Evolutionary conservation across 2,113 vertebrate species (phyloP).

Genomic region (Elachura formosa): DNA sequence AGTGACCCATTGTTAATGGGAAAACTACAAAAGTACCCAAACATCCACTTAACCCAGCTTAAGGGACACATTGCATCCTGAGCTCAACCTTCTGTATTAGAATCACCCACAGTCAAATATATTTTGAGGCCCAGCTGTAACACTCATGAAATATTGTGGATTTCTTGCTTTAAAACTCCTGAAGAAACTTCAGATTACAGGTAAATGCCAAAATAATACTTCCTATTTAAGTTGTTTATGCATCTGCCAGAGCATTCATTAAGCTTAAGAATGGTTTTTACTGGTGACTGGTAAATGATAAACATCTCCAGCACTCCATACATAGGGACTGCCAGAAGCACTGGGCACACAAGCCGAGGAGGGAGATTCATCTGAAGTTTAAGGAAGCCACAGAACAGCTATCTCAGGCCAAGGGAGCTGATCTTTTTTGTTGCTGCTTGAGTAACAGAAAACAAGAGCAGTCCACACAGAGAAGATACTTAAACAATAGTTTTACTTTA

Average conservation of each 20-base stretch:
- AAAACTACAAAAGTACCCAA: not conserved
- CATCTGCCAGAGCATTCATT: not conserved
- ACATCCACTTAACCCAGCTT: not conserved
- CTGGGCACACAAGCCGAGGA: not conserved
- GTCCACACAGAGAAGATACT: accelerated
- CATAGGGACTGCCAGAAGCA: not conserved
- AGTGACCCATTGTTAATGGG: not conserved
- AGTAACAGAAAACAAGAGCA: not conserved
- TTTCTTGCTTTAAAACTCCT: not conserved
- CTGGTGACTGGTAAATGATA: not conserved
- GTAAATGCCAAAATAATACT: not conserved
- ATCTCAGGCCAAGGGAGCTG: not conserved
- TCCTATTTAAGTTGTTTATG: not conserved
- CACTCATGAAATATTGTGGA: not conserved
- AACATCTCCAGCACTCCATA: not conserved
- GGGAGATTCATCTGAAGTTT: not conserved
- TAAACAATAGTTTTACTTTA: not conserved
- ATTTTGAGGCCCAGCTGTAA: not conserved
- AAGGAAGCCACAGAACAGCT: not conserved
- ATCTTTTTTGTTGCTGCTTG: not conserved
- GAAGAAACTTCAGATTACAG: not conserved
- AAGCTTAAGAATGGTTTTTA: not conserved
- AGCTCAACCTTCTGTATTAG: not conserved
- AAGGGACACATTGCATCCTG: not conserved
- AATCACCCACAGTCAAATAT: not conserved